Evolutionary conservation across 2,888 invertebrate species (phyloP).

Genomic region (Dasysyrphus albostriatus): DNA sequence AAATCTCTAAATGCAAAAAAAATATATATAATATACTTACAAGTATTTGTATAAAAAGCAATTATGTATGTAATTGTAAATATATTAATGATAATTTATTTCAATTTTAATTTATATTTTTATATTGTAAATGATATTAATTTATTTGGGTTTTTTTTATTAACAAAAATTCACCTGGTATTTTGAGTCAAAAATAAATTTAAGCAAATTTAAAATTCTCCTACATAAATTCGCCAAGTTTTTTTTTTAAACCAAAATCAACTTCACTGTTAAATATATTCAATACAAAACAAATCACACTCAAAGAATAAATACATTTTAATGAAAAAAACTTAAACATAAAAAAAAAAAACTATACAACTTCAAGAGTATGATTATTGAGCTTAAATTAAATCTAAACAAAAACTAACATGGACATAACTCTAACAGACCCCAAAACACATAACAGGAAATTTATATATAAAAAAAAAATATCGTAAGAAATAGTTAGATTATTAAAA

Average conservation of each 20-base stretch:
- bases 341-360: constrained; percentile 21
- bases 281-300: constrained; percentile 30
- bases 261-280: constrained; percentile 38
- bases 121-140: constrained; percentile 47
- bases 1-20: constrained; percentile 45
- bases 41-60: constrained; percentile 54
- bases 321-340: constrained; percentile 49
- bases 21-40: constrained; percentile 32
- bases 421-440: constrained; percentile 43
- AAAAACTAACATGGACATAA: constrained; percentile 23
- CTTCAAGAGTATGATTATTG: constrained; percentile 56
- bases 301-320: constrained; percentile 39
- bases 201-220: constrained; percentile 38
- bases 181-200: constrained; percentile 77
- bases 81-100: constrained; percentile 34
- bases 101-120: constrained; percentile 66
- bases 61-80: constrained; percentile 59
- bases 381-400: constrained; percentile 65
- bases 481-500: constrained; percentile 60
- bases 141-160: constrained; percentile 35
- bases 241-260: constrained; percentile 30
- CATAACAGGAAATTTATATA: constrained; percentile 33
- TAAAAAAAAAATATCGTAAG: constrained; percentile 44
- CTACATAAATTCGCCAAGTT: constrained; percentile 34
- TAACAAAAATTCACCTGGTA: constrained; percentile 72